Percentiles rank a stretch among this genome's conserved stretches.
phyloP scores from a whole-genome alignment of 2,888 invertebrate genomes.

The Campopleginae sp. region DNA sequence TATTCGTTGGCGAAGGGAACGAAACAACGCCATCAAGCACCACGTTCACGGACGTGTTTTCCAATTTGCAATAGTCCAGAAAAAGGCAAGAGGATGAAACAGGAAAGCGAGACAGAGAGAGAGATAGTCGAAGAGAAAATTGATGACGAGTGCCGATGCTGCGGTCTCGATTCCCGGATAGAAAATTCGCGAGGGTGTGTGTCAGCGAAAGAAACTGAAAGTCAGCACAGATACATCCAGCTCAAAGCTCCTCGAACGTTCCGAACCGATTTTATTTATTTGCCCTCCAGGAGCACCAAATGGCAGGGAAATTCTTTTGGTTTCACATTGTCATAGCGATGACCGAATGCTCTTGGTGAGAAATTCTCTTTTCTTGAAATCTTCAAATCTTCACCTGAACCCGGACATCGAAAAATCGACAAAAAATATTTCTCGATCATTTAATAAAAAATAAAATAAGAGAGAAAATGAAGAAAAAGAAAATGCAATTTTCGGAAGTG shows the following conservation, averaged over 20 bases:
- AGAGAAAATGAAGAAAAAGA: too few species aligned
- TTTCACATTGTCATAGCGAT: slow-evolving; percentile 62
- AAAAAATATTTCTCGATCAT: background rate
- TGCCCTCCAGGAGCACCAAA: slow-evolving; percentile 6
- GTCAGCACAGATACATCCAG: slow-evolving; percentile 41
- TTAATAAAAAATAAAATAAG: background rate
- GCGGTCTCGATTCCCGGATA: slow-evolving; percentile 43
- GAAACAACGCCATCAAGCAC: slow-evolving; percentile 30
- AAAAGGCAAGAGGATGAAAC: slow-evolving; percentile 1
- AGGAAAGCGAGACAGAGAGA: background rate
- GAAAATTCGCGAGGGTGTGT: slow-evolving; percentile 15
- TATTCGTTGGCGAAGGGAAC: slow-evolving; percentile 2
- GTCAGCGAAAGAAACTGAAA: slow-evolving; percentile 32
- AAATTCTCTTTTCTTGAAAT: slow-evolving; percentile 7
- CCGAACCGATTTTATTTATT: slow-evolving; percentile 47
- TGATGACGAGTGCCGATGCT: slow-evolving; percentile 62
- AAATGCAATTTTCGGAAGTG: background rate
- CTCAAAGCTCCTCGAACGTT: slow-evolving; percentile 15
- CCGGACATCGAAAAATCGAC: background rate
- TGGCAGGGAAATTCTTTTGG: slow-evolving; percentile 48
- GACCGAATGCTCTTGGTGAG: slow-evolving; percentile 34
- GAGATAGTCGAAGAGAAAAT: slow-evolving; percentile 58
- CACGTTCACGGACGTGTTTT: slow-evolving; percentile 50
- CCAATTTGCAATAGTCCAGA: slow-evolving; percentile 51
- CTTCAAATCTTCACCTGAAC: too few species aligned